These are phyloP conservation scores for Acipenser transmontanus DNA, from an alignment of 2,797 vertebrate species.

Conservation along the genomic window DNA sequence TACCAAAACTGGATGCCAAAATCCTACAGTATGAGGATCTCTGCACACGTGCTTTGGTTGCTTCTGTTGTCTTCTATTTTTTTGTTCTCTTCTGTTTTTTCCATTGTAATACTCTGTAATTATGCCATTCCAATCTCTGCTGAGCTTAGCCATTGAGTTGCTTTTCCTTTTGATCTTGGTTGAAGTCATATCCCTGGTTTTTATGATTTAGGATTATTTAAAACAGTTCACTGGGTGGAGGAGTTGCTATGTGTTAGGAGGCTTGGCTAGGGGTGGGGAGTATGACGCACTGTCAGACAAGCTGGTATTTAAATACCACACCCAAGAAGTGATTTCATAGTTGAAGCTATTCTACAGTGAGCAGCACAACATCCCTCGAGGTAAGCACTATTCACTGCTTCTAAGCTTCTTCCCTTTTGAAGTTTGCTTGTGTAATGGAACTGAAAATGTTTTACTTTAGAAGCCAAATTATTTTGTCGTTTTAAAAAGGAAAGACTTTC, in stretches of 20 bases:
- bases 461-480: not conserved
- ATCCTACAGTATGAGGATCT: no score
- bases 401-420: not conserved
- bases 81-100: no score
- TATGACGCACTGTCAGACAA: not conserved
- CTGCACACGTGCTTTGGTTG: no score
- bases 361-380: slow-evolving; percentile 31
- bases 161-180: not conserved
- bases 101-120: no score
- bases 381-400: slow-evolving; percentile 39
- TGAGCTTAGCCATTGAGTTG: no score
- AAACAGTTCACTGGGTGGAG: not conserved
- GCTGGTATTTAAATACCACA: slow-evolving; percentile 46
- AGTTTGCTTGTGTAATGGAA: not conserved
- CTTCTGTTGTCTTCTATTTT: no score
- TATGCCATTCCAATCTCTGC: no score
- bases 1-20: no score
- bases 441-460: not conserved
- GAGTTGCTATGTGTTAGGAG: slow-evolving; percentile 1
- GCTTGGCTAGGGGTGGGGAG: not conserved
- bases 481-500: not conserved
- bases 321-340: slow-evolving; percentile 31
- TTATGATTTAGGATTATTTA: not conserved
- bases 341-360: slow-evolving; percentile 32
- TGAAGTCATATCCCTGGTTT: not conserved